These are phyloP conservation scores for Hemithea aestivaria DNA, from an alignment of 2,888 invertebrate genomes.

Conservation along the genomic window DNA sequence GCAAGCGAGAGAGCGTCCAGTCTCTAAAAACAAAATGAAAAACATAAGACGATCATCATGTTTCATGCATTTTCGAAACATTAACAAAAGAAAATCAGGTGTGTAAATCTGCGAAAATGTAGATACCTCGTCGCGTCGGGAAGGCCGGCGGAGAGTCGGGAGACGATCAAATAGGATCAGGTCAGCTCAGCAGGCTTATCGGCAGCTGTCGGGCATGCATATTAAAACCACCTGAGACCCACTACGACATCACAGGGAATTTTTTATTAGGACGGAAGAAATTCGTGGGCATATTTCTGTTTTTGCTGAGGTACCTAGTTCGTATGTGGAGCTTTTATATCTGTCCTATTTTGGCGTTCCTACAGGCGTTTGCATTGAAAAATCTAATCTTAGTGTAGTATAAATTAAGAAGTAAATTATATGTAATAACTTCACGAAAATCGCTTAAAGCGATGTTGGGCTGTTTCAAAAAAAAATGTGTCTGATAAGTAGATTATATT, in stretches of 20 bases:
- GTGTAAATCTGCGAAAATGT: conserved; percentile 52
- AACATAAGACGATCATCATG: neutral
- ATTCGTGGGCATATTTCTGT: neutral
- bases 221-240: conserved; percentile 55
- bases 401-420: too few species aligned
- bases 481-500: too few species aligned
- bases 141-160: conserved; percentile 24
- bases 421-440: too few species aligned
- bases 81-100: conserved; percentile 33
- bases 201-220: conserved; percentile 59
- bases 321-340: too few species aligned
- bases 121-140: conserved; percentile 23
- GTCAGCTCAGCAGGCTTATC: conserved; percentile 61
- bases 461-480: too few species aligned
- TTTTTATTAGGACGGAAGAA: conserved; percentile 42
- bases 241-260: conserved; percentile 44
- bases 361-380: too few species aligned
- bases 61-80: conserved; percentile 19
- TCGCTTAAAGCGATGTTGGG: too few species aligned
- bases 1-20: too few species aligned
- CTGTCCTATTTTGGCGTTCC: too few species aligned
- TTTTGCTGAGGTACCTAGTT: too few species aligned
- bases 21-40: neutral
- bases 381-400: too few species aligned
- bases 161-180: conserved; percentile 63